These are phyloP conservation scores for Catharus minimus DNA, from an alignment of 2,113 vertebrate genomes.

Conservation along the genomic window DNA sequence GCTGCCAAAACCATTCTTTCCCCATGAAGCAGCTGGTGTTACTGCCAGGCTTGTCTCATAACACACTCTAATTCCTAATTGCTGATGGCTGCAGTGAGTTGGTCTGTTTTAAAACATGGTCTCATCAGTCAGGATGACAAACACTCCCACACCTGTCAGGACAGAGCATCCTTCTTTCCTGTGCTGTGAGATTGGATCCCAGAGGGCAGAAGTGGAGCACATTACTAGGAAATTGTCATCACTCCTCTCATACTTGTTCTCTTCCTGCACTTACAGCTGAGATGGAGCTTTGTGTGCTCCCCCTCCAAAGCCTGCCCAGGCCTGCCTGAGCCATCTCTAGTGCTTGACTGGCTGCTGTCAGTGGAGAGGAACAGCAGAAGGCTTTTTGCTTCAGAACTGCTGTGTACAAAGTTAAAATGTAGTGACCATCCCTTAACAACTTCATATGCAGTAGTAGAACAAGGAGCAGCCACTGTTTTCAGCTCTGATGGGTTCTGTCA, in stretches of 20 bases:
- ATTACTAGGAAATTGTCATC: neutral
- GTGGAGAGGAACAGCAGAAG: neutral
- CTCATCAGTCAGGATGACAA: neutral
- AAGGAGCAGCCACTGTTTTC: neutral
- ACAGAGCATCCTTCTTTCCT: neutral
- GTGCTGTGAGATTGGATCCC: neutral
- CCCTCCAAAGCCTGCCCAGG: neutral
- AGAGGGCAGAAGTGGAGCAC: neutral
- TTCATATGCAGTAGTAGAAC: accelerated
- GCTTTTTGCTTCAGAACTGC: neutral
- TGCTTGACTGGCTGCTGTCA: neutral
- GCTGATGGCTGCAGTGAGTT: neutral
- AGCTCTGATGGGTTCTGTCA: neutral
- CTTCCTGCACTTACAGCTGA: neutral
- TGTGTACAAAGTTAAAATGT: neutral
- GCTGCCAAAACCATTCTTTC: slow-evolving; percentile 8
- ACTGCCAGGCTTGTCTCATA: neutral
- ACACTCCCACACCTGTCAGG: neutral
- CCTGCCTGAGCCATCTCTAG: neutral
- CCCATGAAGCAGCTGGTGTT: neutral
- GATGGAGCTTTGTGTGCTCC: neutral
- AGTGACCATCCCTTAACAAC: neutral
- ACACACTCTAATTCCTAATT: neutral
- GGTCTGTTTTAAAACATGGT: neutral
- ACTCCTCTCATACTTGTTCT: neutral